Percentiles rank a stretch among this genome's conserved stretches.
These are phyloP conservation scores for Spinibarbus caldwelli DNA, from an alignment of 2,797 vertebrate species.

Conservation along the genomic window DNA sequence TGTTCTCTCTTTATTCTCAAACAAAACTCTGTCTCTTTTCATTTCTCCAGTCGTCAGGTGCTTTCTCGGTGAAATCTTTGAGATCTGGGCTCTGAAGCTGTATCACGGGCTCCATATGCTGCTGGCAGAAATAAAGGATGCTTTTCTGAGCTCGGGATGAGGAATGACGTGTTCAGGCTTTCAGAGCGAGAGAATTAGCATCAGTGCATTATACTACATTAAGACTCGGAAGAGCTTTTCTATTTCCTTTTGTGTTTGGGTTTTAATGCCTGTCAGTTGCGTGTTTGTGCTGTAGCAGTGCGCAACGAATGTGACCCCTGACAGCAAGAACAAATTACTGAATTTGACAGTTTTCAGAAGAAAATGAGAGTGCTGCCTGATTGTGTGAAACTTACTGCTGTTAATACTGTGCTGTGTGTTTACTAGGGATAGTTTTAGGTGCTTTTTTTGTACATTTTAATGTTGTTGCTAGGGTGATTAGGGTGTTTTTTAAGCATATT, in stretches of 20 bases:
- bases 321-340: conserved; percentile 3
- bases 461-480: background rate
- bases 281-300: conserved; percentile 2
- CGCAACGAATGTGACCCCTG: conserved; percentile 11
- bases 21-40: conserved; percentile 6
- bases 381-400: background rate
- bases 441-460: background rate
- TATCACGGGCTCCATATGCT: conserved; percentile 7
- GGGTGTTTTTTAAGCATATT: background rate
- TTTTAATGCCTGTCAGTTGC: conserved; percentile 52
- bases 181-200: conserved; percentile 42
- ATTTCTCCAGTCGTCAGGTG: conserved; percentile 18
- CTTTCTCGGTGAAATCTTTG: background rate
- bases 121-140: conserved; percentile 30
- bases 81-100: conserved; percentile 11
- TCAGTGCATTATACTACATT: conserved; percentile 31
- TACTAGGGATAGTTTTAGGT: background rate
- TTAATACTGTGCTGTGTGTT: background rate
- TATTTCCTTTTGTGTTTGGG: conserved; percentile 37
- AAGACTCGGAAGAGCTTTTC: conserved; percentile 34
- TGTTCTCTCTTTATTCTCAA: conserved; percentile 13
- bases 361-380: background rate
- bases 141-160: conserved; percentile 28
- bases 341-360: background rate
- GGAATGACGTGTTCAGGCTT: conserved; percentile 26